Percentiles rank a stretch among this genome's conserved stretches.
Conservation (phyloP, 1,140 invertebrate genomes). For the Laupala kohalensis region DNA sequence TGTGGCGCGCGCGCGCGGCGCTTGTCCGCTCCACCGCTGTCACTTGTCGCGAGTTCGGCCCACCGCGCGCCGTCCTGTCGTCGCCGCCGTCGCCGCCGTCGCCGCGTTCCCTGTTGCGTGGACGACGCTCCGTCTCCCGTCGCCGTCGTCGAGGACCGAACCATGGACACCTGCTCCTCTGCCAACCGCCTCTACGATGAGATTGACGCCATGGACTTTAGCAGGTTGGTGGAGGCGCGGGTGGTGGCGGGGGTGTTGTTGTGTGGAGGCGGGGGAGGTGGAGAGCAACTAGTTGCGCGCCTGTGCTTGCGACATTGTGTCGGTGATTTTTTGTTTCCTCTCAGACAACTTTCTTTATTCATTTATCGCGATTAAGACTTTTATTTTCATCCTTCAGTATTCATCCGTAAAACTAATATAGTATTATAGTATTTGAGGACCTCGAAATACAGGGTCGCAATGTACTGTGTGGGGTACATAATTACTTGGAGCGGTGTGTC, state of each 20-base stretch:
- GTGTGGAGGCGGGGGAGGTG: neutral
- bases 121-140: neutral
- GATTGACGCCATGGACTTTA: conserved; percentile 13
- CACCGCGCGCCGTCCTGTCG: neutral
- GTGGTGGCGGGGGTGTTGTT: neutral
- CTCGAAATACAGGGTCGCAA: too few species aligned
- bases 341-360: too few species aligned
- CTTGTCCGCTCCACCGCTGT: neutral
- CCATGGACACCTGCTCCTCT: conserved; percentile 3
- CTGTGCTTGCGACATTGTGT: too few species aligned
- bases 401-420: too few species aligned
- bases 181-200: conserved; percentile 12
- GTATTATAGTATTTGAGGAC: too few species aligned
- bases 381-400: too few species aligned
- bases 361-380: too few species aligned
- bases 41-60: conserved; percentile 1
- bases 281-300: too few species aligned
- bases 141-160: neutral
- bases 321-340: too few species aligned
- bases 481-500: too few species aligned
- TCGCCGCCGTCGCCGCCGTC: neutral
- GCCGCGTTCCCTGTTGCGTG: too few species aligned
- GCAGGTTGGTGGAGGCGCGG: neutral
- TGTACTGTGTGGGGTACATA: too few species aligned
- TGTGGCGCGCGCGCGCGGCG: neutral